phyloP scores from a whole-genome alignment of 2,888 invertebrate genomes.

The Autographa pulchrina region DNA sequence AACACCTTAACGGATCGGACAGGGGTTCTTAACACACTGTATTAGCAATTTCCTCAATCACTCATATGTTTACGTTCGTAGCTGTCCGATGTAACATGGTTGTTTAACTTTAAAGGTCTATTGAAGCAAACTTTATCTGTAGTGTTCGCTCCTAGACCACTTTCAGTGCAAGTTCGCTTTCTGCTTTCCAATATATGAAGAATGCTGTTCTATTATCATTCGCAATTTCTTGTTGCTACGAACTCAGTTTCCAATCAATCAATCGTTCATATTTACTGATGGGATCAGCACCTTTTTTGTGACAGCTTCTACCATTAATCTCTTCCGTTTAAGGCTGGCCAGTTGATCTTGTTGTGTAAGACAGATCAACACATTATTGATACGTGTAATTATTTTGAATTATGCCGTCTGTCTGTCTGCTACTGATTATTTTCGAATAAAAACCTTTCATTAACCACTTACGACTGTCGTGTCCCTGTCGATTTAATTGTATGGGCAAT shows the following conservation, averaged over 20 bases:
- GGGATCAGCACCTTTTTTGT: conserved; percentile 37
- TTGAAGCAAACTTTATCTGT: conserved; percentile 42
- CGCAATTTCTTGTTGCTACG: conserved; percentile 40
- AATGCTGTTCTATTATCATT: conserved; percentile 69
- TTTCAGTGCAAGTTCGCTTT: conserved; percentile 68
- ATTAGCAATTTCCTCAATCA: background rate
- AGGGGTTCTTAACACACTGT: too few species aligned
- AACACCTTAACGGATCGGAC: too few species aligned
- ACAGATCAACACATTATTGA: conserved; percentile 16
- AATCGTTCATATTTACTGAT: conserved; percentile 34
- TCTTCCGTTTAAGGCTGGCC: conserved; percentile 31
- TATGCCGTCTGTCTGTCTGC: background rate
- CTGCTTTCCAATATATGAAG: conserved; percentile 71
- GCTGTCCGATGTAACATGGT: conserved; percentile 16
- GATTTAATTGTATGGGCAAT: background rate
- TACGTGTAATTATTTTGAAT: conserved; percentile 25
- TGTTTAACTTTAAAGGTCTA: conserved; percentile 29
- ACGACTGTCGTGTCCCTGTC: background rate
- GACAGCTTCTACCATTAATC: conserved; percentile 36
- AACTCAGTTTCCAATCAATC: conserved; percentile 42
- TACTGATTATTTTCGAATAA: conserved; percentile 1
- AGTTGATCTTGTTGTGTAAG: conserved; percentile 42
- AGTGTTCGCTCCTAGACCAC: conserved; percentile 52
- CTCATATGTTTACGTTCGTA: conserved; percentile 3
- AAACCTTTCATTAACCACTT: background rate